Percentiles rank a stretch among this genome's conserved stretches.
Evolutionary conservation across 2,888 invertebrate genomes (phyloP).

Genomic region (Nebria brevicollis): DNA sequence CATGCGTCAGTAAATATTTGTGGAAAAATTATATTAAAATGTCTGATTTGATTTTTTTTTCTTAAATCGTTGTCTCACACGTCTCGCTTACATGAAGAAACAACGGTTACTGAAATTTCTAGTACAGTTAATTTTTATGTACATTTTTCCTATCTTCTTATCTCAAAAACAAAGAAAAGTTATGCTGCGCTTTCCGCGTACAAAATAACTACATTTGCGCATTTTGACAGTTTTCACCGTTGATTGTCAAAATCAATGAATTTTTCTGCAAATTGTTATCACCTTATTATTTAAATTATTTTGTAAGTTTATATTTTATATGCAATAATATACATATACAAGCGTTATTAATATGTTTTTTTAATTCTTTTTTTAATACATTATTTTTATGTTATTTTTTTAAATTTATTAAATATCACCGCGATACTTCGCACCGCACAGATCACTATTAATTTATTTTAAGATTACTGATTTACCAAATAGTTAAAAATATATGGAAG

Average conservation of each 20-base stretch:
- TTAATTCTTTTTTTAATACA: background rate
- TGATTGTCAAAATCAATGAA: slow-evolving; percentile 41
- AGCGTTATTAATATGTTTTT: background rate
- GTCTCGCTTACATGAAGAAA: background rate
- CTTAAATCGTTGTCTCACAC: background rate
- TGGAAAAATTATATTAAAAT: background rate
- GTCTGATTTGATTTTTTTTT: background rate
- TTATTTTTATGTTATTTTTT: background rate
- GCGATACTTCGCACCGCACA: background rate
- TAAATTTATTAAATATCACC: background rate
- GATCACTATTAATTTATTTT: background rate
- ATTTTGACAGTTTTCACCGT: slow-evolving; percentile 22
- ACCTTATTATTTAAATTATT: slow-evolving; percentile 52
- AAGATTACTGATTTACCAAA: background rate
- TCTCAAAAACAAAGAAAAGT: slow-evolving; percentile 20
- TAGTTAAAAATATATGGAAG: background rate
- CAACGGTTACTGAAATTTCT: background rate
- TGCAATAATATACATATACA: background rate
- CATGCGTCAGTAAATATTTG: slow-evolving; percentile 37
- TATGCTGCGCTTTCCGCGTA: slow-evolving; percentile 4
- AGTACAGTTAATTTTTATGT: slow-evolving; percentile 6
- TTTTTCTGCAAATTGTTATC: slow-evolving; percentile 44
- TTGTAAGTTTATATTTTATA: slow-evolving; percentile 51
- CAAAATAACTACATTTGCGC: slow-evolving; percentile 19
- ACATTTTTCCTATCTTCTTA: background rate